Conservation (phyloP, 1,140 invertebrate species). For the Hypsibius dujardini region DNA sequence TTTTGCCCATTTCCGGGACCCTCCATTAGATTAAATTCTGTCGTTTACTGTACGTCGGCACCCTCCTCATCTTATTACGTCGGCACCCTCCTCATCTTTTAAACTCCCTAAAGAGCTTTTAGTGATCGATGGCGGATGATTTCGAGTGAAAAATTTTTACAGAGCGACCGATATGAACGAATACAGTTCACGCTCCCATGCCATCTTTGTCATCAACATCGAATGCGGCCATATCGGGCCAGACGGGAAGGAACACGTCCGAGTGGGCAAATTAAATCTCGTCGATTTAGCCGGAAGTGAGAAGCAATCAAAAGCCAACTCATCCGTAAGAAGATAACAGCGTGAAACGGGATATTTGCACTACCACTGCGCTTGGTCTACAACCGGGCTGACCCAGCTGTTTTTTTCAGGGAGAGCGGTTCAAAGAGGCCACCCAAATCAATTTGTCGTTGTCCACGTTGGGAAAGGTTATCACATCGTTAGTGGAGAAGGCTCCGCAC, state of each 20-base stretch:
- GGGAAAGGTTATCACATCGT: constrained; percentile 82
- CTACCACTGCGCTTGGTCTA: too few relatives aligned
- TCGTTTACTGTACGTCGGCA: too few relatives aligned
- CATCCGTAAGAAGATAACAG: constrained; percentile 37
- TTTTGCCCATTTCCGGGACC: too few relatives aligned
- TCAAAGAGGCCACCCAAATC: constrained; percentile 86
- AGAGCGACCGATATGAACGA: constrained; percentile 97
- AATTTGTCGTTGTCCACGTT: constrained; percentile 80
- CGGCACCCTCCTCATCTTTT: too few relatives aligned
- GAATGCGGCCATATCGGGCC: constrained; percentile 64
- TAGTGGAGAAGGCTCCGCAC: constrained; percentile 66
- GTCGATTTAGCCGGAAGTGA: constrained; percentile 77
- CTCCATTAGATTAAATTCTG: too few relatives aligned
- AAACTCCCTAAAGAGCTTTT: too few relatives aligned
- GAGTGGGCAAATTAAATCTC: constrained; percentile 63
- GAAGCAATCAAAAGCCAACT: constrained; percentile 72
- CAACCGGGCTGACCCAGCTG: background rate
- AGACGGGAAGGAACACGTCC: constrained; percentile 44
- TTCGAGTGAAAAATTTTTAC: background rate
- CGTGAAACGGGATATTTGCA: too few relatives aligned
- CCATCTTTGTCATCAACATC: constrained; percentile 93
- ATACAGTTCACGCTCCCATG: constrained; percentile 89
- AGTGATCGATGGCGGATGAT: background rate
- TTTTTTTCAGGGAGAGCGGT: constrained; percentile 51
- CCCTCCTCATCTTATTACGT: too few relatives aligned